Percentiles rank a stretch among this genome's conserved stretches.
Conservation (phyloP, 2,113 vertebrate genomes). For the Helogale parvula region DNA sequence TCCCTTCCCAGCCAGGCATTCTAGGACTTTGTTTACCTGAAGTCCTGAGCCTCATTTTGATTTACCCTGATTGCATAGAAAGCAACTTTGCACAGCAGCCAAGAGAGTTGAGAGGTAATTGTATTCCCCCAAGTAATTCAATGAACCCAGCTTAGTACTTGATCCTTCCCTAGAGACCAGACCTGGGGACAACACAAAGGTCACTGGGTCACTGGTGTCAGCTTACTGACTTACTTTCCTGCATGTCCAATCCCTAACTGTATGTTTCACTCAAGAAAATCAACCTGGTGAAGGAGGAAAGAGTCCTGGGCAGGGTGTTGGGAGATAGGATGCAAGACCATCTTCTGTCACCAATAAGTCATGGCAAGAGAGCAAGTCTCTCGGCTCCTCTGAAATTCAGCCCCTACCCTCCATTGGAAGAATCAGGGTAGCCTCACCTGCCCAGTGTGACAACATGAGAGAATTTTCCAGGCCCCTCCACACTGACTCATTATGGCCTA, state of each 20-base stretch:
- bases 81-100: neutral
- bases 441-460: neutral
- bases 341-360: neutral
- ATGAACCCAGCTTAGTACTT: neutral
- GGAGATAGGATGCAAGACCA: neutral
- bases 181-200: neutral
- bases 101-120: slow-evolving; percentile 1
- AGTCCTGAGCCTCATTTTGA: neutral
- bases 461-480: neutral
- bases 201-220: neutral
- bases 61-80: neutral
- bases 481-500: no score
- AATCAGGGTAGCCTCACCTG: neutral
- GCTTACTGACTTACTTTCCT: neutral
- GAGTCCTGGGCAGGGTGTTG: neutral
- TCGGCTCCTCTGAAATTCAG: neutral
- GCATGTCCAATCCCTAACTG: neutral
- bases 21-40: neutral
- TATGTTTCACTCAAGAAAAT: neutral
- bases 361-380: neutral
- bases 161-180: neutral
- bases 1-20: neutral
- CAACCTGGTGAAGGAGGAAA: neutral
- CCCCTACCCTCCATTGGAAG: neutral
- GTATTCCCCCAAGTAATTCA: slow-evolving; percentile 13